phyloP scores from a whole-genome alignment of 2,888 invertebrate genomes.

The Orthosia gothica region DNA sequence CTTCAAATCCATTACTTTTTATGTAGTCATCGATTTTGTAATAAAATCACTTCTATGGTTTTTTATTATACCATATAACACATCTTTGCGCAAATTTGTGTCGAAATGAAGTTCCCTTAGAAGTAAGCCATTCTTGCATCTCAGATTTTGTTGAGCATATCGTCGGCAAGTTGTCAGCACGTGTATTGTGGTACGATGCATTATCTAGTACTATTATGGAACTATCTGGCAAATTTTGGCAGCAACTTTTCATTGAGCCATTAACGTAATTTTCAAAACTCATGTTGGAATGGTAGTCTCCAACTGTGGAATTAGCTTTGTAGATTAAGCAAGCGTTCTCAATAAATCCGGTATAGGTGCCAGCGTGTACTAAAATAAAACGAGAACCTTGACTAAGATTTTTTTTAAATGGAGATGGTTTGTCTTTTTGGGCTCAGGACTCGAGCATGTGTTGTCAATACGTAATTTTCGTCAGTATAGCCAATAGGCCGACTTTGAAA shows the following conservation, averaged over 20 bases:
- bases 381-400: too few relatives aligned
- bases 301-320: neutral
- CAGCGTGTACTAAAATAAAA: too few relatives aligned
- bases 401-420: too few relatives aligned
- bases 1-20: constrained; percentile 5
- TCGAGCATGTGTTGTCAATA: too few relatives aligned
- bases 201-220: neutral
- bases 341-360: too few relatives aligned
- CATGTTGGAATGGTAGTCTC: constrained; percentile 1
- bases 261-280: constrained; percentile 3
- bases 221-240: neutral
- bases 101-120: neutral
- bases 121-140: neutral
- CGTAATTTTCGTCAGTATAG: too few relatives aligned
- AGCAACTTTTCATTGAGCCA: constrained; percentile 6
- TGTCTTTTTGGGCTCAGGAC: too few relatives aligned
- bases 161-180: neutral
- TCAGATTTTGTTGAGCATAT: neutral
- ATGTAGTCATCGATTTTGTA: constrained; percentile 9
- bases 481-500: too few relatives aligned
- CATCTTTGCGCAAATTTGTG: too few relatives aligned
- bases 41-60: neutral
- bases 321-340: neutral
- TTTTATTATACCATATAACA: neutral
- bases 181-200: neutral